These are phyloP conservation scores for Cyprichromis sp. DNA, from an alignment of 2,113 vertebrate genomes.

Conservation along the genomic window DNA sequence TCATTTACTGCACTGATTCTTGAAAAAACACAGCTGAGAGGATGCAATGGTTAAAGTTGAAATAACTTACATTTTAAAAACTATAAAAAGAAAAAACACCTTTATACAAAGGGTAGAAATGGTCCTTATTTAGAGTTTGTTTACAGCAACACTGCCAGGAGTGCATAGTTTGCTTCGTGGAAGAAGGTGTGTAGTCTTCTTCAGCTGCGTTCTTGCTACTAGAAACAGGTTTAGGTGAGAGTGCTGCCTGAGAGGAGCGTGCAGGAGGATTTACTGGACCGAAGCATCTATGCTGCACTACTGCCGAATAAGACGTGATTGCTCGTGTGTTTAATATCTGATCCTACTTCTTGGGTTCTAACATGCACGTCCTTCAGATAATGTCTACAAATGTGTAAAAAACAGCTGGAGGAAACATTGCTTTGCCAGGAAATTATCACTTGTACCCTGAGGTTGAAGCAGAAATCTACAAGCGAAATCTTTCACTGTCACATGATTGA, in stretches of 20 bases:
- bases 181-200: not conserved
- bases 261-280: not conserved
- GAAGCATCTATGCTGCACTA: not conserved
- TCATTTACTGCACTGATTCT: not conserved
- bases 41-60: not conserved
- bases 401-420: not conserved
- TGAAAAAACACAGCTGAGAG: not conserved
- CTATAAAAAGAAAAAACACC: not conserved
- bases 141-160: not conserved
- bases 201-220: not conserved
- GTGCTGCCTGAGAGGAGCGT: not conserved
- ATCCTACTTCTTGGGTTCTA: not conserved
- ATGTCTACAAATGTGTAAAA: not conserved
- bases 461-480: slow-evolving; percentile 12
- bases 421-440: not conserved
- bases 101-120: not conserved
- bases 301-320: not conserved
- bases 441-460: not conserved
- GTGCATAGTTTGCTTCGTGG: not conserved
- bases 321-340: not conserved
- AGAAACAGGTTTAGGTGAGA: not conserved
- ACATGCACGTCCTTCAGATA: not conserved
- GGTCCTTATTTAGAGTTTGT: not conserved
- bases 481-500: slow-evolving; percentile 44
- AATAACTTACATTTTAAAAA: not conserved